Evolutionary conservation across 37 sponge, comb jelly and placozoan species (phyloP), one percentile per base, ranked within the genome.

Genomic region (Spongilla lacustris): DNA sequence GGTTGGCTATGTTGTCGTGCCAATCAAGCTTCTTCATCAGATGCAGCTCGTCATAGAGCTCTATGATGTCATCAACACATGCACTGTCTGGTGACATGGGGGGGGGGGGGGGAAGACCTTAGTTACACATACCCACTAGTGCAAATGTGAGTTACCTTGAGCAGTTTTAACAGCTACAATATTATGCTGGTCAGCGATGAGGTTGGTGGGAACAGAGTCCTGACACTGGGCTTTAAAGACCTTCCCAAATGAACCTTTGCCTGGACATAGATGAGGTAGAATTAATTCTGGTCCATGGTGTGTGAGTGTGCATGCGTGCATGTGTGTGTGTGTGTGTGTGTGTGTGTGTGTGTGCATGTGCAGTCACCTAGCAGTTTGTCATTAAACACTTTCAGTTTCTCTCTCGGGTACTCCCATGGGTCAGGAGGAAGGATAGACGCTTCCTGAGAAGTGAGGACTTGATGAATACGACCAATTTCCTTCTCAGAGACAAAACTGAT

Each of bases 161-260:
- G 69, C 48, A 4, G 75, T 84, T 41, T 88, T 88, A 48, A 88
- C 83, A 36, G 89, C 89, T n/a, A 88, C 89, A 67, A 77, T 66
- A 37, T 82, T 77, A 37, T 69, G 50, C 3, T 74, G 27, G 19
- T 58, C 21, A 1, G 58, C 14, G 58, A 17, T 58, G 36, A 83
- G 83, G 26, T 36, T n/a, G 67, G 73, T 34, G 2, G 69, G 75
- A 13, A 81, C 34, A 23, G 76, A 82, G 19, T 72, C 77, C 22
- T 30, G 29, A 49, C 77, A 83, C n/a, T 73, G 46, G 2, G 89
- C 89, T 78, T 83, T 81, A 31, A 67, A 26, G 9, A 88, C 83
- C 30, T 74, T 41, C 28, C 89, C 89, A 82, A 88, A 88, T n/a
- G 67, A 76, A 21, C 89, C 89, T 58, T 74, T 37, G 19, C 83